Evolutionary conservation across 2,888 invertebrate species (phyloP).

Genomic region (Leptinotarsa peninsularis): DNA sequence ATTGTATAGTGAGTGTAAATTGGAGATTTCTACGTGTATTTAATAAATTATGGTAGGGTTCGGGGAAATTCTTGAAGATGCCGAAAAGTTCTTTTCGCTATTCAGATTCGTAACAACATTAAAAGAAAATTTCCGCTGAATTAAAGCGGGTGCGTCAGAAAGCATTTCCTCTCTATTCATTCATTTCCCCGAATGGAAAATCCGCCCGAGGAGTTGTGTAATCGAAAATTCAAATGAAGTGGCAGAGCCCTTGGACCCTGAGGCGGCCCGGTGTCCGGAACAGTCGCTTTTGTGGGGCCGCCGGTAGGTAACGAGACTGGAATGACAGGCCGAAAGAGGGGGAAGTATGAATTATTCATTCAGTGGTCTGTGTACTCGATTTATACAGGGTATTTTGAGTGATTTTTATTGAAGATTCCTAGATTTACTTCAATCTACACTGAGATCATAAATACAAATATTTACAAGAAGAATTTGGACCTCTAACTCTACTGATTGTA

Average conservation of each 20-base stretch:
- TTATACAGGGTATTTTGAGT: background rate
- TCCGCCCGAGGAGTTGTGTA: conserved; percentile 21
- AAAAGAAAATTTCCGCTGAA: background rate
- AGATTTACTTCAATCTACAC: too few species aligned
- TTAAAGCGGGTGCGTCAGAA: background rate
- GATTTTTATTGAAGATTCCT: too few species aligned
- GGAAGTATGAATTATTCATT: background rate
- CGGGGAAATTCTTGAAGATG: too few species aligned
- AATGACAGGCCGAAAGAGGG: background rate
- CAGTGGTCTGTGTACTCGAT: background rate
- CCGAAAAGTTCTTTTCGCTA: too few species aligned
- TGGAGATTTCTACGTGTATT: too few species aligned
- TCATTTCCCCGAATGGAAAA: conserved; percentile 15
- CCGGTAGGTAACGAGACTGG: conserved; percentile 19
- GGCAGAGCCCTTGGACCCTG: conserved; percentile 3
- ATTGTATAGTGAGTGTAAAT: too few species aligned
- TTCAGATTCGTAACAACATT: background rate
- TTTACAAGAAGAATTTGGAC: too few species aligned
- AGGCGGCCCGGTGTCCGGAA: conserved; percentile 22
- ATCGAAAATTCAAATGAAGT: conserved; percentile 35
- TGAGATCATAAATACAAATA: too few species aligned
- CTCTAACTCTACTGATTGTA: too few species aligned
- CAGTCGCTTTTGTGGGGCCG: conserved; percentile 20
- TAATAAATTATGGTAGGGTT: too few species aligned
- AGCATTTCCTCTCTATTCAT: conserved; percentile 14